Evolutionary conservation across 2,113 vertebrate genomes (phyloP), one percentile per base, ranked within the genome.

Genomic region (Columbina picui): DNA sequence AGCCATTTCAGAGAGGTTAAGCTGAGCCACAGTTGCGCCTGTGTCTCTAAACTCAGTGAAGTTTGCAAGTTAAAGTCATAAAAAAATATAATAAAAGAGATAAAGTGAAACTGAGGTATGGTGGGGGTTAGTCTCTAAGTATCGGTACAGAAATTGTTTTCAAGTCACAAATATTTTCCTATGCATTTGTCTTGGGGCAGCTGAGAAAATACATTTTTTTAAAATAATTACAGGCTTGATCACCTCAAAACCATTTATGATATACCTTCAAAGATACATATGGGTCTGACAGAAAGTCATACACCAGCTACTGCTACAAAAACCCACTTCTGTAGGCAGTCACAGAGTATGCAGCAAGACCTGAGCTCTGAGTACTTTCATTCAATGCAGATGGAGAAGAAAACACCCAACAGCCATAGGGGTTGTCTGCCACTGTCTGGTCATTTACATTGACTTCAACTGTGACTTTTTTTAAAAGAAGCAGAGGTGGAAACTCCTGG

Each of bases 381-480:
- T 22, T 43, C 18, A 53, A 8, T 0, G 4, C 2, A 70, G 43
- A 11, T 39, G 23, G 26, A 93, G 71, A 73, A 64, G 17, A 90
- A 82, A 71, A 43, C 10, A 68, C 20, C 59, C 82, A 85, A 41
- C 19, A 57, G 38, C 41, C 59, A 23, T 5, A 71, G 29, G 32
- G 52, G 17, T 22, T 55, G 11, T 25, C 47, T 90, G 70, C 16
- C 39, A 49, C 52, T 67, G 10, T 49, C 30, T 78, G n/a, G 8
- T 67, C 49, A 36, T 14, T 41, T 76, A 36, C 10, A 63, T 21
- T 0, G 0, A 36, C 30, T 67, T 39, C 69, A 82, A 0, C 5
- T 20, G 36, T 16, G 43, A 61, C 12, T 20, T 61, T 63, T 30
- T 10, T 1, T 1, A n/a, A n/a, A n/a, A 19, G 21, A 75, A 87